phyloP scores from a whole-genome alignment of 2,888 invertebrate species.

The Selenia dentaria region DNA sequence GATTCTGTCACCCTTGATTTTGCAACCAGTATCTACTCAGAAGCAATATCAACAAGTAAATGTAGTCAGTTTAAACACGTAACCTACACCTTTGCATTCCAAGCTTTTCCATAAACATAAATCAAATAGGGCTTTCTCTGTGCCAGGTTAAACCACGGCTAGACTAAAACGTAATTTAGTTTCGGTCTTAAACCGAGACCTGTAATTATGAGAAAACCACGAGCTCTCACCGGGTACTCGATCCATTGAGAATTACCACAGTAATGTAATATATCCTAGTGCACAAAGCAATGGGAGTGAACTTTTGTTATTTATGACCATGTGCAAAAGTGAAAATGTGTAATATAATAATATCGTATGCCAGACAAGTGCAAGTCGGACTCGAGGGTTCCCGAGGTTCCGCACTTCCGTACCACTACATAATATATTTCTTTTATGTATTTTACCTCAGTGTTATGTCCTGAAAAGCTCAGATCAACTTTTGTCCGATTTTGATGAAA shows the following conservation, averaged over 20 bases:
- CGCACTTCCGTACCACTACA: too few relatives aligned
- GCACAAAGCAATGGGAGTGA: constrained; percentile 7
- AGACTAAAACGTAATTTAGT: constrained; percentile 1
- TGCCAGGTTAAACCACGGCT: constrained; percentile 1
- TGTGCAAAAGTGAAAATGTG: constrained; percentile 9
- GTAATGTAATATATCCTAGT: neutral
- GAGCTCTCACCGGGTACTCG: constrained; percentile 11
- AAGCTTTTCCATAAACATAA: constrained; percentile 4
- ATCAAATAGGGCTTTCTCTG: neutral
- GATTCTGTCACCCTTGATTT: too few relatives aligned
- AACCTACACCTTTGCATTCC: too few relatives aligned
- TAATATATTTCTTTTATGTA: too few relatives aligned
- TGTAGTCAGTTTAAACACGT: too few relatives aligned
- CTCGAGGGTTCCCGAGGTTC: too few relatives aligned
- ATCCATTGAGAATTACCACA: constrained; percentile 5
- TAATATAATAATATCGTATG: too few relatives aligned
- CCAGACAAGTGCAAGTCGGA: neutral
- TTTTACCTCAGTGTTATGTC: too few relatives aligned
- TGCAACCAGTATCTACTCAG: too few relatives aligned
- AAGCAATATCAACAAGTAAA: too few relatives aligned
- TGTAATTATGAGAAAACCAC: constrained; percentile 17
- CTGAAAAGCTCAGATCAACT: too few relatives aligned
- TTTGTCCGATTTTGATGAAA: too few relatives aligned
- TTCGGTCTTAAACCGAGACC: constrained; percentile 11
- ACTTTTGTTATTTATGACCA: constrained; percentile 6